These are phyloP conservation scores for Chelmon rostratus DNA, from an alignment of 2,797 vertebrate genomes.

Conservation along the genomic window DNA sequence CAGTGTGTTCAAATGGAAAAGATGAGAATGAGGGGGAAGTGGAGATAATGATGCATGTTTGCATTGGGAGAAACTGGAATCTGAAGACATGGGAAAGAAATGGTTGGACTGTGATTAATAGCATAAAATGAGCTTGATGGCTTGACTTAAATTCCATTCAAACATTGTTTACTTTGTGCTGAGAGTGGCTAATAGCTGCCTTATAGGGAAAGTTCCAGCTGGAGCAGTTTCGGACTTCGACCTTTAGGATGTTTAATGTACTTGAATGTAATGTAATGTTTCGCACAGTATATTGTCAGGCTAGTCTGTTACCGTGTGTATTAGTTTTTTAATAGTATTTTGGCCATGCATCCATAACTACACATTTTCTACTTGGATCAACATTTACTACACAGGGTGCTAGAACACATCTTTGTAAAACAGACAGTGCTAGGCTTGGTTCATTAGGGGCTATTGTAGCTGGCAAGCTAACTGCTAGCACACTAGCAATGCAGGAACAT, in stretches of 20 bases:
- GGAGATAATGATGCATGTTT: conserved; percentile 6
- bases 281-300: not conserved
- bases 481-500: not conserved
- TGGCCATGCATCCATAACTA: not conserved
- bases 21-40: not conserved
- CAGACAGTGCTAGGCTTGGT: not conserved
- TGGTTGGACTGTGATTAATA: not conserved
- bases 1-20: conserved; percentile 10
- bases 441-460: not conserved
- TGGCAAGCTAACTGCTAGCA: not conserved
- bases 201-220: not conserved
- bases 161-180: not conserved
- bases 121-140: conserved; percentile 7
- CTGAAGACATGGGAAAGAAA: conserved; percentile 12
- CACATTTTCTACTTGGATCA: not conserved
- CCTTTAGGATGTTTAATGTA: not conserved
- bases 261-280: too few relatives aligned
- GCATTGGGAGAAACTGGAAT: not conserved
- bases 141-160: conserved; percentile 9
- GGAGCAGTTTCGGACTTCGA: not conserved
- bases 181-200: not conserved
- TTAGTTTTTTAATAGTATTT: not conserved
- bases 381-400: not conserved
- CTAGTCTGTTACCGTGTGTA: not conserved
- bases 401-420: too few relatives aligned